Conservation (phyloP, 2,888 invertebrate genomes). For the Artemia sp. region DNA sequence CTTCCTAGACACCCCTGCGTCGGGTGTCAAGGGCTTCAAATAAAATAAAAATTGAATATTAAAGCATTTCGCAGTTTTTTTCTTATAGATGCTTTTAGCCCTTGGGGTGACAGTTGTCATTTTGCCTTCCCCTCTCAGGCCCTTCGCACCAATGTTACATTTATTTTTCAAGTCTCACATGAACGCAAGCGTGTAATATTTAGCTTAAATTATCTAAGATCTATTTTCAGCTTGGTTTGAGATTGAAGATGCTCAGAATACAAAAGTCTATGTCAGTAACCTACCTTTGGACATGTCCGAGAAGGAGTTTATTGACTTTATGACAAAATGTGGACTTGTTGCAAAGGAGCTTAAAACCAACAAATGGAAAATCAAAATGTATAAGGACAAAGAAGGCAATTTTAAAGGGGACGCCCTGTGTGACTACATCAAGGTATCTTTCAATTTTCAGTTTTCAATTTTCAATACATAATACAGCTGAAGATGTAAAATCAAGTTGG, state of each 20-base stretch:
- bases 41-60: too few species aligned
- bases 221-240: conserved; percentile 67
- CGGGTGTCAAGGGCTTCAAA: too few species aligned
- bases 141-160: too few species aligned
- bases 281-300: conserved; percentile 73
- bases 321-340: conserved; percentile 90
- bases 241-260: conserved; percentile 65
- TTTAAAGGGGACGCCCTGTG: conserved; percentile 92
- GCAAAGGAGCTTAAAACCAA: conserved; percentile 64
- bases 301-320: conserved; percentile 72
- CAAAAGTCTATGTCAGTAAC: conserved; percentile 88
- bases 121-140: too few species aligned
- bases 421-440: conserved; percentile 71
- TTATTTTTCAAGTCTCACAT: too few species aligned
- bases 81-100: too few species aligned
- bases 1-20: too few species aligned
- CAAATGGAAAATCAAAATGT: conserved; percentile 77
- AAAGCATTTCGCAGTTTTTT: too few species aligned
- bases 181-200: too few species aligned
- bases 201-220: not conserved
- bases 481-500: too few species aligned
- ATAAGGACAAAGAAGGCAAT: conserved; percentile 59
- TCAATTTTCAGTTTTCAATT: not conserved
- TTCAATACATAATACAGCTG: not conserved
- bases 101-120: too few species aligned